phyloP scores from a whole-genome alignment of 2,797 vertebrate genomes.

The Microchirus variegatus region DNA sequence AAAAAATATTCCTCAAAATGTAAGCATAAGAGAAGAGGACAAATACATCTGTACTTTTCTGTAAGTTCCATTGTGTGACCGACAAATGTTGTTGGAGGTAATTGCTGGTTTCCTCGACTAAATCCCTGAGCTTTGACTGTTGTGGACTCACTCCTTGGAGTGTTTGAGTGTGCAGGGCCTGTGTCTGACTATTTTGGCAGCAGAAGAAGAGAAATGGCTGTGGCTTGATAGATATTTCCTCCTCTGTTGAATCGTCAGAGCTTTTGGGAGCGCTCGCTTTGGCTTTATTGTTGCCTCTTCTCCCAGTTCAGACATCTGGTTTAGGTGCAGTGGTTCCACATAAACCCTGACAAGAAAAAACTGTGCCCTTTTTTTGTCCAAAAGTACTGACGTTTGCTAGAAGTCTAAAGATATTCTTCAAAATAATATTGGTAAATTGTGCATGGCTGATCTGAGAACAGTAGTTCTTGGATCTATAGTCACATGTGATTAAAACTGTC shows the following conservation, averaged over 20 bases:
- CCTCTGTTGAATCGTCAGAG: slow-evolving; percentile 56
- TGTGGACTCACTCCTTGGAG: slow-evolving; percentile 44
- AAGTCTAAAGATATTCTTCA: no score
- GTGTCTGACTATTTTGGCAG: slow-evolving; percentile 45
- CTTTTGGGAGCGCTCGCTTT: slow-evolving; percentile 41
- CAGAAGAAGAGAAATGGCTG: slow-evolving; percentile 54
- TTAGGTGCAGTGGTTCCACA: slow-evolving; percentile 34
- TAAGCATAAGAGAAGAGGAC: neutral
- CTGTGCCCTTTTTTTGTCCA: slow-evolving; percentile 6
- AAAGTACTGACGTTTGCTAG: no score
- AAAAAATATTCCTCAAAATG: neutral
- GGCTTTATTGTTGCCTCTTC: slow-evolving; percentile 37
- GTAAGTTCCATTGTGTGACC: slow-evolving; percentile 20
- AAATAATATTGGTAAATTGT: slow-evolving; percentile 12
- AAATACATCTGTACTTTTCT: slow-evolving; percentile 8
- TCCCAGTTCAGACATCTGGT: slow-evolving; percentile 55
- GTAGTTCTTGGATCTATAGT: neutral
- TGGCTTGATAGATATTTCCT: slow-evolving; percentile 62
- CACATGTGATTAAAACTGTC: no score
- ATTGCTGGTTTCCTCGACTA: slow-evolving; percentile 64
- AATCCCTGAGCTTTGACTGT: slow-evolving; percentile 52
- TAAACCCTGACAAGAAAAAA: slow-evolving; percentile 13
- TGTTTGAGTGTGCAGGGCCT: slow-evolving; percentile 34
- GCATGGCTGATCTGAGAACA: neutral
- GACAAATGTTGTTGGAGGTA: slow-evolving; percentile 55